Evolutionary conservation across 2,888 invertebrate genomes (phyloP).

Genomic region (Drymonia ruficornis): DNA sequence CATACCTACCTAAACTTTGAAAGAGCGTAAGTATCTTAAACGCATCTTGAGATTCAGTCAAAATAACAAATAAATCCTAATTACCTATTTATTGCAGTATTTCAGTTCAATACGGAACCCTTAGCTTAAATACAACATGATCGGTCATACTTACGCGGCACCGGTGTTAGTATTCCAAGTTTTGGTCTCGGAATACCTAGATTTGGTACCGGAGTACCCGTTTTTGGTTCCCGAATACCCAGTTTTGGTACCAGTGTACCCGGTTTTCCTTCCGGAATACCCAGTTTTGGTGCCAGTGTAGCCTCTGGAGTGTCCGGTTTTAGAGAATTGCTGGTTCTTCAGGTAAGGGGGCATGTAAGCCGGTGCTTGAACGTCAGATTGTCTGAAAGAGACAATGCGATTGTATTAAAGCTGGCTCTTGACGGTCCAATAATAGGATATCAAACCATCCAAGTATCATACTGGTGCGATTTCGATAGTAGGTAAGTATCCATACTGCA

Average conservation of each 20-base stretch:
- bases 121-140: no score
- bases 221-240: slow-evolving; percentile 28
- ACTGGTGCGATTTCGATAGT: no score
- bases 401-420: no score
- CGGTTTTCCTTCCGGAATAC: slow-evolving; percentile 41
- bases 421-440: no score
- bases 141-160: slow-evolving; percentile 61
- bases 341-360: slow-evolving; percentile 63
- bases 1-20: no score
- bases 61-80: no score
- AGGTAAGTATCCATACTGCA: no score
- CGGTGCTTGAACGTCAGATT: slow-evolving; percentile 74
- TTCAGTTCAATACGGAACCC: no score
- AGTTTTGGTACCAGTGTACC: slow-evolving; percentile 36
- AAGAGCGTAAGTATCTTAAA: no score
- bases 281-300: slow-evolving; percentile 44
- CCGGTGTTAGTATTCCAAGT: slow-evolving; percentile 62
- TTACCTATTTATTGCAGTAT: no score
- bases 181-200: slow-evolving; percentile 51
- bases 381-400: slow-evolving; percentile 48
- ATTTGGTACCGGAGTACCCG: slow-evolving; percentile 26
- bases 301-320: slow-evolving; percentile 20
- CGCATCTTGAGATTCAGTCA: no score
- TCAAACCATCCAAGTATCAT: no score
- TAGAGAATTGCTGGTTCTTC: slow-evolving; percentile 45